These are phyloP conservation scores for Microcebus jonahi DNA, from an alignment of 2,113 vertebrate species.

Conservation along the genomic window DNA sequence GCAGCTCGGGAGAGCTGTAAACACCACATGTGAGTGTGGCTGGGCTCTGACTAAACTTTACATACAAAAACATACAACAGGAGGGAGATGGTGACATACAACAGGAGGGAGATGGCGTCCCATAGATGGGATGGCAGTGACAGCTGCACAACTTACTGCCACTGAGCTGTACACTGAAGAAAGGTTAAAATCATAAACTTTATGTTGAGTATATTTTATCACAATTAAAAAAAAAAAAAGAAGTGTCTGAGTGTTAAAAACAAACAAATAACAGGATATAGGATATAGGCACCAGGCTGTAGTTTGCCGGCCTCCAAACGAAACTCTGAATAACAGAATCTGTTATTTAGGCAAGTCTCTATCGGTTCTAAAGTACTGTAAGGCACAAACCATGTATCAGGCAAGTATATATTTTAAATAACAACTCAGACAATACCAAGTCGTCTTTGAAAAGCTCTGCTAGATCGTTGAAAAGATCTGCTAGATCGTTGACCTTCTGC, in stretches of 20 bases:
- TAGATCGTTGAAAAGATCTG: too few species aligned
- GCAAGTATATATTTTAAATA: neutral
- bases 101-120: neutral
- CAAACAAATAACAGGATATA: neutral
- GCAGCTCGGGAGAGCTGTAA: neutral
- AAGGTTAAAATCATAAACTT: neutral
- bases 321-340: neutral
- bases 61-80: neutral
- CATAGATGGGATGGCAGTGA: neutral
- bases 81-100: too few species aligned
- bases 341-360: neutral
- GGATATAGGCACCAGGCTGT: neutral
- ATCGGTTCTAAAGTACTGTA: neutral
- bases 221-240: neutral
- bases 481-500: accelerated
- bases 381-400: neutral
- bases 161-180: neutral
- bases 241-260: neutral
- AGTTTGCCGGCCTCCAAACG: neutral
- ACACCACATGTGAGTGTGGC: neutral
- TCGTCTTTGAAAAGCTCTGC: neutral
- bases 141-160: accelerated
- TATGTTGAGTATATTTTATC: neutral
- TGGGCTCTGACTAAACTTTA: neutral
- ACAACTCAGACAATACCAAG: neutral